A percentile compares a stretch with the other conserved stretches of the same genome.
These are phyloP conservation scores for Adelphocoris suturalis DNA, from an alignment of 2,888 invertebrate genomes.

Conservation along the genomic window DNA sequence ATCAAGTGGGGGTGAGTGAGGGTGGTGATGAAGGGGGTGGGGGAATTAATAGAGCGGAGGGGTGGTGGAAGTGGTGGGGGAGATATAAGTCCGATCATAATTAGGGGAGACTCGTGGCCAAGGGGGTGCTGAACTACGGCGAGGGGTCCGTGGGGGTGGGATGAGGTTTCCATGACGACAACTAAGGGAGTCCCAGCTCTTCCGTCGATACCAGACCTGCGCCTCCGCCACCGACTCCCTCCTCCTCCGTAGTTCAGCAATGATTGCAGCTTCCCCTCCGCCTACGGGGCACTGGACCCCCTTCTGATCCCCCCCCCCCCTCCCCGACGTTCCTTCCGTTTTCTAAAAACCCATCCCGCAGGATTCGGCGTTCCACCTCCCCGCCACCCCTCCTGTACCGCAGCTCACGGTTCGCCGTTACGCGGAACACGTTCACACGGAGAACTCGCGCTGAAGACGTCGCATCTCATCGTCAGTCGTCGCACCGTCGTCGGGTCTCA, in stretches of 20 bases:
- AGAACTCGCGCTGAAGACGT: background rate
- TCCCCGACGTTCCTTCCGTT: too few relatives aligned
- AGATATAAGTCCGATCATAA: constrained; percentile 51
- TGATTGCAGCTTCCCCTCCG: constrained; percentile 57
- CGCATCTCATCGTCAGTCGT: background rate
- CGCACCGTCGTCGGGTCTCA: background rate
- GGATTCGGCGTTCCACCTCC: background rate
- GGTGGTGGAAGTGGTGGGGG: too few relatives aligned
- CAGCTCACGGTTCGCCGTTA: background rate
- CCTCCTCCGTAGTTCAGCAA: constrained; percentile 37
- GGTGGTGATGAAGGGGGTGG: background rate
- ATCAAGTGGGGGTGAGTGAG: background rate
- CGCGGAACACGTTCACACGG: background rate
- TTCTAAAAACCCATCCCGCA: background rate
- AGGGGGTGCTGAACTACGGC: constrained; percentile 10
- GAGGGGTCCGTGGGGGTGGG: constrained; percentile 19
- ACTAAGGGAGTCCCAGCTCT: constrained; percentile 49
- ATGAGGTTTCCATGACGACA: constrained; percentile 45
- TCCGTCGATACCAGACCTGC: constrained; percentile 61
- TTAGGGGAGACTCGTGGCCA: constrained; percentile 26
- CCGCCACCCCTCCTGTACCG: background rate
- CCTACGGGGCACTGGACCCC: background rate
- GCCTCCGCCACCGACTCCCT: background rate
- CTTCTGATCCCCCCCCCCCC: background rate
- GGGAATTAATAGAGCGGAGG: background rate